Evolutionary conservation across 37 sponge, comb jelly and placozoan species (phyloP), one percentile per base, ranked within the genome.

Genomic region (Chondrosia reniformis): DNA sequence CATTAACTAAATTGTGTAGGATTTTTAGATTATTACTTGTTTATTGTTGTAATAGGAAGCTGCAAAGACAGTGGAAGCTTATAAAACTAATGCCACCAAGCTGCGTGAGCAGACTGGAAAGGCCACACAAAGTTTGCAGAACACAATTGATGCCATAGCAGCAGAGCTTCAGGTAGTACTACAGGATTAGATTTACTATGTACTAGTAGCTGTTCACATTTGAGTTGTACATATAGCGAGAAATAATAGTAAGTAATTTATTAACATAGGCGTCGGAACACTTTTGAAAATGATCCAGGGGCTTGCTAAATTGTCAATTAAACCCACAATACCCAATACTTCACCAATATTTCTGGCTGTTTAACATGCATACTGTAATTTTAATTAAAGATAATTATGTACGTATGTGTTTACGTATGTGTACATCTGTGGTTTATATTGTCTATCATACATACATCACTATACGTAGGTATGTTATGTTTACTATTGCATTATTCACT

Each of bases 101-200:
- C 72, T 69, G 44, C 39, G 36, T 24, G 72, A 69, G 8, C 15
- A 43, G 72, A 69, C 72, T 39, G 72, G 72, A 25, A 36, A 44
- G 15, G 72, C 72, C 72, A 34, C 72, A 19, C 39, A n/a, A 24
- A 69, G 40, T 40, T 44, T 69, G 7, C 72, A 69, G 43, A 41
- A 69, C 44, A 69, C 72, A 7, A 69, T 69, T 34, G 72, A 41
- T 34, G 72, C 72, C 15, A 69, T 69, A 22, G 42, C 39, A 40
- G 72, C 41, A 12, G 72, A 69, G 43, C 43, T 69, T 24, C n/a
- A 38, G 72, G 72, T 66, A 49, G 15, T 49, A 49, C 52, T 49
- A 19, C 10, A 15, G 10, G 52, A 19, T 15, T n/a, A n/a, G n/a
- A n/a, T n/a, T n/a, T n/a, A n/a, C n/a, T n/a, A n/a, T n/a, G n/a